These are phyloP conservation scores for Tubulanus polymorphus DNA, from an alignment of 2,888 invertebrate genomes.

Conservation along the genomic window DNA sequence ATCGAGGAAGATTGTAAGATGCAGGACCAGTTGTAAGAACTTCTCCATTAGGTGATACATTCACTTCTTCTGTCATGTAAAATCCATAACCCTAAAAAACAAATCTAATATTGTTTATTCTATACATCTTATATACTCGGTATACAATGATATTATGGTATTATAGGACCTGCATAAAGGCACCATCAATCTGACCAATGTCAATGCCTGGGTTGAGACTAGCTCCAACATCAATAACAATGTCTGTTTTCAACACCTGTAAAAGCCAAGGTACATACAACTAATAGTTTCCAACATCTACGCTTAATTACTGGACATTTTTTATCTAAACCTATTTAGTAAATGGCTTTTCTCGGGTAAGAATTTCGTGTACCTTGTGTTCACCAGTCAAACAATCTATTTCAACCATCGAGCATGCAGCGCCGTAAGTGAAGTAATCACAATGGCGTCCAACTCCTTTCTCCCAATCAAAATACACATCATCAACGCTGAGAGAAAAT, in stretches of 20 bases:
- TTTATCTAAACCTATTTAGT: not conserved
- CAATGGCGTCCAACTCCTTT: conserved; percentile 19
- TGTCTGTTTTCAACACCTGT: conserved; percentile 79
- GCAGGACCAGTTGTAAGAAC: not conserved
- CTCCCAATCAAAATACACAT: not conserved
- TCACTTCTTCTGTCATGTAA: not conserved
- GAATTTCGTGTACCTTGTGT: conserved; percentile 13
- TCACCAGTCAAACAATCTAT: conserved; percentile 16
- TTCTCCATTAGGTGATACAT: not conserved
- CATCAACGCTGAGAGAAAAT: too few species aligned
- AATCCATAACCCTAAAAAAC: not conserved
- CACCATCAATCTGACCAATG: not conserved
- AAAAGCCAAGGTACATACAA: too few species aligned
- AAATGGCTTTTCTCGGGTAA: too few species aligned
- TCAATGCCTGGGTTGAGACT: not conserved
- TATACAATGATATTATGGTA: not conserved
- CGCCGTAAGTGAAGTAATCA: conserved; percentile 14
- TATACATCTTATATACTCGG: not conserved
- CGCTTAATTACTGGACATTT: too few species aligned
- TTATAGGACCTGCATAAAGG: not conserved
- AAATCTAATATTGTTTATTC: too few species aligned
- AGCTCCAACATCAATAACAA: conserved; percentile 76
- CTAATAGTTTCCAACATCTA: too few species aligned
- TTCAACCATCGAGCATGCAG: conserved; percentile 17
- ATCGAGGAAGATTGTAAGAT: not conserved